Evolutionary conservation across 2,888 invertebrate genomes (phyloP), one percentile per base, ranked within the genome.

Genomic region (Tenthredo amoena): DNA sequence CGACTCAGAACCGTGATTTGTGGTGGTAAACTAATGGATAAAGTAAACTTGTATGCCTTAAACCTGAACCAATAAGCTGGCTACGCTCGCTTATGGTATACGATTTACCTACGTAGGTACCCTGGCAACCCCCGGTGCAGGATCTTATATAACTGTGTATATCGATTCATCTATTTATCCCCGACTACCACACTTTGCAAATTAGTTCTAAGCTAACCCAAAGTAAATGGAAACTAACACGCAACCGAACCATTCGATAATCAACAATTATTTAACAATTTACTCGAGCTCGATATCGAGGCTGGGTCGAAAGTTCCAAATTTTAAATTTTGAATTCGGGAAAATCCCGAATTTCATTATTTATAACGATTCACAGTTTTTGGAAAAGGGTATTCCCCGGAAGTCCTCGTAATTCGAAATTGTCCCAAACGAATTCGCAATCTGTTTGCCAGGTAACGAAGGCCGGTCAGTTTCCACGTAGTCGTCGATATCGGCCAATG

Each of bases 151-250:
- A 34, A 12, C 9, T 21, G n/a, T 26, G 0, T 43, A 18, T 74
- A 74, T 74, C 31, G 74, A 74, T 47, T 74, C 21, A 26, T 47
- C 34, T 77, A 55, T 77, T 77, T 34, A 77, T 55, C 77, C 77
- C 74, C 74, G 26, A 68, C 68, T 12, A n/a, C 31, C 9, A 34
- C 55, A 77, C 77, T 77, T 55, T 50, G 34, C 4, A 55, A 55
- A 77, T 77, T 77, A 77, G n/a, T 77, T 77, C 55, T 18, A 18
- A 31, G 18, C 77, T 43, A 18, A 47, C 47, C 10, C 18, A 26
- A 15, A 47, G 40, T 15, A 43, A 74, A 74, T 47, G 21, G 74
- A 74, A 47, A 74, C 43, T 10, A 74, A 47, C 74, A 74, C 74
- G 74, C 74, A 74, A 43, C 74, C 5, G 5, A 43, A 43, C 43